Evolutionary conservation across 2,113 vertebrate species (phyloP), one percentile per base, ranked within the genome.

Genomic region (Panthera uncia): DNA sequence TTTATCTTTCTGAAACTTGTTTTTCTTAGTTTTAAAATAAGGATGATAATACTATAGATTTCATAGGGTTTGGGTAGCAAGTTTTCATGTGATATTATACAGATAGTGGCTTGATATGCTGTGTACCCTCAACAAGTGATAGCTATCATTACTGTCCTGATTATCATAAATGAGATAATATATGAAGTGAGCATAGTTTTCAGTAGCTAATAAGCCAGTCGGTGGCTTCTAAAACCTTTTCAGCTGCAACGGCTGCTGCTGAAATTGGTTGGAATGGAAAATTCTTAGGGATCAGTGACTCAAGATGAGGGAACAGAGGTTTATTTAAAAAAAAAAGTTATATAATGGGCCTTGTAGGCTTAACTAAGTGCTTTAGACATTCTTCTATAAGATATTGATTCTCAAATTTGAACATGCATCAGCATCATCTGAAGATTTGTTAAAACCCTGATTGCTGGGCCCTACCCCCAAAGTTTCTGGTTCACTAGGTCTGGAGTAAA

Each of bases 141-240:
- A 55, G 65, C 25, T 83, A 25, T 95, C 52, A 65, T 68, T 90
- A 48, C 7, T 73, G 63, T 91, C 73, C 21, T 93, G n/a, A 84
- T 96, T 81, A 85, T 57, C 83, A 29, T 80, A 79, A 85, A 91
- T 88, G 23, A 90, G 41, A 41, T 89, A 71, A 78, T 81, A 15
- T 31, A 9, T 79, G 7, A n/a, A 41, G 65, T 31, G 76, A 91
- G 7, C 69, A 45, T 69, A 73, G 29, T 85, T 94, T 89, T 50
- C 8, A 33, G 36, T 10, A 89, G 50, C 45, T 73, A 66, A 50
- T 55, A 94, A 86, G 33, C 45, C 33, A 36, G 55, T 52, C 13
- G 11, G 36, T 90, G 18, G 9, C 36, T 95, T 16, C 41, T 91
- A 94, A 74, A 69, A 13, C 45, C 71, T 94, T 10, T 55, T 92